phyloP scores from a whole-genome alignment of 2,888 invertebrate genomes.

The Himalopsyche anomala region DNA sequence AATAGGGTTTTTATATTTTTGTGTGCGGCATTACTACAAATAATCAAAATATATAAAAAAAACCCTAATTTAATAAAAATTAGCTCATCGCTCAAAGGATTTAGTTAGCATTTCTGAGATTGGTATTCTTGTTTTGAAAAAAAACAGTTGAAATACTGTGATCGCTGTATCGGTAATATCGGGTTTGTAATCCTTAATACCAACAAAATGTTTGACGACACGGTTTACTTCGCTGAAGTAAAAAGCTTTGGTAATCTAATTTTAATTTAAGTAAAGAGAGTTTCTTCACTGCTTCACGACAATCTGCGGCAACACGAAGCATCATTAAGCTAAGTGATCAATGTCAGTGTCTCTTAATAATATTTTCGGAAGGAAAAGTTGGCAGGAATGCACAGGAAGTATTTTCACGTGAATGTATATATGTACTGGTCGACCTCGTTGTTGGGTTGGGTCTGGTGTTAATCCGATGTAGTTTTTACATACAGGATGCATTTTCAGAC shows the following conservation, averaged over 20 bases:
- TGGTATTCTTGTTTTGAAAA: too few relatives aligned
- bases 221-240: neutral
- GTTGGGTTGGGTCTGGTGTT: neutral
- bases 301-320: neutral
- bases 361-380: neutral
- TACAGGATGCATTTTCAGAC: neutral
- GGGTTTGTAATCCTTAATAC: too few relatives aligned
- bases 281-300: neutral
- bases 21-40: too few relatives aligned
- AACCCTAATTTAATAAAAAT: too few relatives aligned
- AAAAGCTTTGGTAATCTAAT: conserved; percentile 34
- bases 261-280: neutral
- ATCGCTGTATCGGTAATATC: too few relatives aligned
- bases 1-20: too few relatives aligned
- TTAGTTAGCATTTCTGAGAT: too few relatives aligned
- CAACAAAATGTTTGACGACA: neutral
- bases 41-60: too few relatives aligned
- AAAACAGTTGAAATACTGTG: too few relatives aligned
- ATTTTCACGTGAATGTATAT: neutral
- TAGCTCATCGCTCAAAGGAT: too few relatives aligned
- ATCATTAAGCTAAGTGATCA: conserved; percentile 6
- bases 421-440: neutral
- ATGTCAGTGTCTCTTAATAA: neutral
- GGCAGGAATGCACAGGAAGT: neutral
- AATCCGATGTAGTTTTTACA: neutral